Percentiles rank a stretch among this genome's conserved stretches.
These are phyloP conservation scores for Clarias batrachus DNA, from an alignment of 2,113 vertebrate species.

Conservation along the genomic window DNA sequence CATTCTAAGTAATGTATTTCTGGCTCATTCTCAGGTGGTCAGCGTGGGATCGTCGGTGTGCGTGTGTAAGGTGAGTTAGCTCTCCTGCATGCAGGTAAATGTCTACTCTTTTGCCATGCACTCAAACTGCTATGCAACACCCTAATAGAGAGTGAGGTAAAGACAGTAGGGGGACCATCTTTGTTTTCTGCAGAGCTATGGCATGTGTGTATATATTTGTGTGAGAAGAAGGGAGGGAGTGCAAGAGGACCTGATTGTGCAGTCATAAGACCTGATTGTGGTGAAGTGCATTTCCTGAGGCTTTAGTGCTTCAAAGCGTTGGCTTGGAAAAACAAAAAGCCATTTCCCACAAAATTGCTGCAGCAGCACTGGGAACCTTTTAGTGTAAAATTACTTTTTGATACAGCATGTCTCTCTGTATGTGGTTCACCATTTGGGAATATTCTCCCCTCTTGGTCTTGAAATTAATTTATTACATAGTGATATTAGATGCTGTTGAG, in stretches of 20 bases:
- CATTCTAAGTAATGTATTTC: slow-evolving; percentile 24
- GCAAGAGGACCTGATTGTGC: slow-evolving; percentile 30
- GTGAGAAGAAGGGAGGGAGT: slow-evolving; percentile 20
- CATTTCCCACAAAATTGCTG: slow-evolving; percentile 62
- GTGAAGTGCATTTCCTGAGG: slow-evolving; percentile 58
- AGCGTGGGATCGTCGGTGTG: slow-evolving; percentile 5
- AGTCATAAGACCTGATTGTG: slow-evolving; percentile 55
- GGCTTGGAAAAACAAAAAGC: slow-evolving; percentile 62
- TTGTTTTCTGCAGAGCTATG: slow-evolving; percentile 65
- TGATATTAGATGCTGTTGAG: neutral
- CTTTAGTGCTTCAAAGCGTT: slow-evolving; percentile 63
- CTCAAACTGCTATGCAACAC: slow-evolving; percentile 20
- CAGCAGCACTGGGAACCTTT: slow-evolving; percentile 38
- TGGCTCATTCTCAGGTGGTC: slow-evolving; percentile 31
- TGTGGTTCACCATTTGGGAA: slow-evolving; percentile 34
- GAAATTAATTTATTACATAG: slow-evolving; percentile 32
- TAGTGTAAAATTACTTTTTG: slow-evolving; percentile 47
- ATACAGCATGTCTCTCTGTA: slow-evolving; percentile 43
- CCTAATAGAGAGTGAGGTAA: slow-evolving; percentile 30
- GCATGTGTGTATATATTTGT: slow-evolving; percentile 50
- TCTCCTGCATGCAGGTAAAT: slow-evolving; percentile 52
- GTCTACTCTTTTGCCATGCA: slow-evolving; percentile 11
- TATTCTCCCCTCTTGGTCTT: slow-evolving; percentile 22
- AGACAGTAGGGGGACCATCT: slow-evolving; percentile 59
- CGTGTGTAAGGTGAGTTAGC: slow-evolving; percentile 47